Percentiles rank a stretch among this genome's conserved stretches.
phyloP scores from a whole-genome alignment of 2,113 vertebrate genomes.

The Colius striatus region DNA sequence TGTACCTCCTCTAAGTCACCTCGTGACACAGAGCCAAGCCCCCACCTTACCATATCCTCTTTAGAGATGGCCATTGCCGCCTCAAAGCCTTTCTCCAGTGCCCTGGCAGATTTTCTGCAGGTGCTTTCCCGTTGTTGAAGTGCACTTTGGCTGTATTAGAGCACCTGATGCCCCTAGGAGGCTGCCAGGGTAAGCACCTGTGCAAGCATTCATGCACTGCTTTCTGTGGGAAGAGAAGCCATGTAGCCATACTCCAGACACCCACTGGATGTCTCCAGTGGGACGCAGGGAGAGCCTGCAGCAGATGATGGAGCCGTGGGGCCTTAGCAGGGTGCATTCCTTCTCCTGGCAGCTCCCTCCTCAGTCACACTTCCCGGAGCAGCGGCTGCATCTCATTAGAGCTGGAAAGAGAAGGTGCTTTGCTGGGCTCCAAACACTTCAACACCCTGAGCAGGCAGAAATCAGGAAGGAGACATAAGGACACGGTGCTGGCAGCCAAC shows the following conservation, averaged over 20 bases:
- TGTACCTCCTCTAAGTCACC: not conserved
- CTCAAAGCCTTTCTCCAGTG: not conserved
- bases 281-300: not conserved
- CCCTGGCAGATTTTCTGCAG: not conserved
- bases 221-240: not conserved
- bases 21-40: rapidly evolving
- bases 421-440: not conserved
- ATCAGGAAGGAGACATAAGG: not conserved
- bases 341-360: not conserved
- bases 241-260: not conserved
- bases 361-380: not conserved
- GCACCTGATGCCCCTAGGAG: not conserved
- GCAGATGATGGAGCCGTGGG: not conserved
- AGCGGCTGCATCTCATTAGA: not conserved
- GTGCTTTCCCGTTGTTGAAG: not conserved
- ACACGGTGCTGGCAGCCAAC: not conserved
- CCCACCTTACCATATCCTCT: not conserved
- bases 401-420: not conserved
- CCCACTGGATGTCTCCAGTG: not conserved
- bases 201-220: not conserved
- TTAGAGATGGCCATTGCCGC: not conserved
- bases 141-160: not conserved
- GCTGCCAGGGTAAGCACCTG: not conserved
- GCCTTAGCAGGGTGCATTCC: not conserved
- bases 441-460: not conserved